A percentile compares a stretch with the other conserved stretches of the same genome.
Conservation (phyloP, 2,113 vertebrate genomes). For the Nerophis lumbriciformis region DNA sequence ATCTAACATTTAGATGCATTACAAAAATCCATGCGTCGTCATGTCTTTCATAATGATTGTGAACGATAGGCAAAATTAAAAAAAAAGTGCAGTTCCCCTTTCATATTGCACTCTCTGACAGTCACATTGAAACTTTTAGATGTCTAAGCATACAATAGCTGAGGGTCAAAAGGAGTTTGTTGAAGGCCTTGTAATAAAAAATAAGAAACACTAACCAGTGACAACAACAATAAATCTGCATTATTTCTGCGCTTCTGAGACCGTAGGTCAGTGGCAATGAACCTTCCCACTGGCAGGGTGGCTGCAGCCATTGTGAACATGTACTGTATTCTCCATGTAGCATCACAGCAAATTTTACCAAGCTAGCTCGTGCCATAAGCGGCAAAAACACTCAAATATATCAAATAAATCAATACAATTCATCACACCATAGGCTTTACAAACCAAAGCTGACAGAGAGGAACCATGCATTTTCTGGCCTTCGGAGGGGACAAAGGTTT, state of each 20-base stretch:
- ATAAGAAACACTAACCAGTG: not conserved
- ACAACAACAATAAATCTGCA: not conserved
- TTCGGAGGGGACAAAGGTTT: not conserved
- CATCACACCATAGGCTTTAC: not conserved
- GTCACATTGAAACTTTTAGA: not conserved
- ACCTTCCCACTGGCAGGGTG: not conserved
- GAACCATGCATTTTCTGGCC: not conserved
- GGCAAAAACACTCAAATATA: not conserved
- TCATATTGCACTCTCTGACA: not conserved
- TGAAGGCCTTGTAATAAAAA: not conserved
- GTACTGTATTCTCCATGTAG: not conserved
- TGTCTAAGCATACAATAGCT: not conserved
- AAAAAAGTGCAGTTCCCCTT: too few species aligned
- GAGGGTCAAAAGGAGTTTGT: not conserved
- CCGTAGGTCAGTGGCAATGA: slow-evolving; percentile 11
- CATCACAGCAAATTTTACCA: slow-evolving; percentile 3
- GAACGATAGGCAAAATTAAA: too few species aligned
- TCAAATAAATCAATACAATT: not conserved
- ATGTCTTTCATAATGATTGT: too few species aligned
- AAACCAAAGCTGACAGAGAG: not conserved
- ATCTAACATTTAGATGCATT: too few species aligned
- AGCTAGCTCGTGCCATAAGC: not conserved
- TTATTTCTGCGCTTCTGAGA: not conserved
- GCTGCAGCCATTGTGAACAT: not conserved
- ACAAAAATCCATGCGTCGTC: too few species aligned